Conservation (phyloP, 2,113 vertebrate genomes). For the Myiozetetes cayanensis region DNA sequence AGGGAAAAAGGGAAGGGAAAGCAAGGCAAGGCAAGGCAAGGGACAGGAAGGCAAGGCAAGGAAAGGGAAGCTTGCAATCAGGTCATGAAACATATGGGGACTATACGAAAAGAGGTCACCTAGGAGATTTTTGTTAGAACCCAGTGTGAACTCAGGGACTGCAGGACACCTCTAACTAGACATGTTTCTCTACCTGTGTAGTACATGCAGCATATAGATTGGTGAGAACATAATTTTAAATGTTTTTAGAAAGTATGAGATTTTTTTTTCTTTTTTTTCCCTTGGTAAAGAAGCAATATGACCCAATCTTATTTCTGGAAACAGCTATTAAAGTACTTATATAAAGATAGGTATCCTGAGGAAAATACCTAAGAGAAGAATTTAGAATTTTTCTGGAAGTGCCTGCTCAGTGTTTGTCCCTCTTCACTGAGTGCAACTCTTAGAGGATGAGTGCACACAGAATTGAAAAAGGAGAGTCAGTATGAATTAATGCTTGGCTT, state of each 20-base stretch:
- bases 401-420: not conserved
- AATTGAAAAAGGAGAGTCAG: not conserved
- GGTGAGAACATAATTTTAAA: not conserved
- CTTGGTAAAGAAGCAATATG: not conserved
- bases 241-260: not conserved
- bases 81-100: not conserved
- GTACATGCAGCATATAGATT: not conserved
- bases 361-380: not conserved
- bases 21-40: too few species aligned
- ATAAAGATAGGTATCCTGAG: not conserved
- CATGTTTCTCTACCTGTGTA: not conserved
- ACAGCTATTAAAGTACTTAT: not conserved
- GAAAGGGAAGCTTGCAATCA: not conserved
- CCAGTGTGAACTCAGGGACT: not conserved
- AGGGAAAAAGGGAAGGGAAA: not conserved
- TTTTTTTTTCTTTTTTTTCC: not conserved
- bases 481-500: not conserved
- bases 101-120: not conserved
- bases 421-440: not conserved
- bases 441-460: rapidly evolving
- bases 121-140: not conserved
- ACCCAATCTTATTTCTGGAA: not conserved
- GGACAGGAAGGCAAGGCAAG: too few species aligned
- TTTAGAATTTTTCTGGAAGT: not conserved
- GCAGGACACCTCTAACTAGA: not conserved